These are phyloP conservation scores for Megalurothrips usitatus DNA, from an alignment of 2,888 invertebrate species.

Conservation along the genomic window DNA sequence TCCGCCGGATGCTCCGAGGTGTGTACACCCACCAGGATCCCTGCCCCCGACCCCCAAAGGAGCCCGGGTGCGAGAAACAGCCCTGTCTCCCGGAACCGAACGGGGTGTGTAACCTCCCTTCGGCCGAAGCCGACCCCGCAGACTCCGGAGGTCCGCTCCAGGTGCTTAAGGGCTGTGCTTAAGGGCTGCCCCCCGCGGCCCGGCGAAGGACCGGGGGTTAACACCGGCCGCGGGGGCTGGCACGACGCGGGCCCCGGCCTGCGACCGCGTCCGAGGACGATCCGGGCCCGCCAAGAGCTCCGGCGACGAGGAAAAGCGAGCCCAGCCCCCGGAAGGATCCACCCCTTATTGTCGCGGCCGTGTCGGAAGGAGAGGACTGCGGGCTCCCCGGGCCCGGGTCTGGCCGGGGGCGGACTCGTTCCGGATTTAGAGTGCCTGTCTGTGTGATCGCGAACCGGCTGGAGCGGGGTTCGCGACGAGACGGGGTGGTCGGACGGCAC, in stretches of 20 bases:
- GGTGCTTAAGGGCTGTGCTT: background rate
- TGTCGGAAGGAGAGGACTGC: background rate
- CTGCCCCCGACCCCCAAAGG: background rate
- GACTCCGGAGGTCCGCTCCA: background rate
- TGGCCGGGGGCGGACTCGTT: background rate
- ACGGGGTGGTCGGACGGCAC: background rate
- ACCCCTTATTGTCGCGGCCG: background rate
- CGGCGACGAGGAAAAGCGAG: background rate
- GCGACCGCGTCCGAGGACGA: background rate
- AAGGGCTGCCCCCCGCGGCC: background rate
- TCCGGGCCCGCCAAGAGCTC: background rate
- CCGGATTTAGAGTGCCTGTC: background rate
- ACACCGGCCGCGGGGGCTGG: background rate
- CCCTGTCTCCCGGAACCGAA: background rate
- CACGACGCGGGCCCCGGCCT: background rate
- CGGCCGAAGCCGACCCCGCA: background rate
- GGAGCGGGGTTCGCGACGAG: background rate
- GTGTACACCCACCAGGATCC: constrained; percentile 4
- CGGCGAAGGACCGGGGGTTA: background rate
- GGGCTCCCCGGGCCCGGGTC: background rate
- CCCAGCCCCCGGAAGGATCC: background rate
- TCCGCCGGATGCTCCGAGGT: background rate
- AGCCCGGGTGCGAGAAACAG: background rate
- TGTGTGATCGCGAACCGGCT: background rate
- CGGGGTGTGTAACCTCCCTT: constrained; percentile 6